Base-by-base conservation (phyloP, 2,797 vertebrate genomes). In the Gymnothorax reevesii region DNA sequence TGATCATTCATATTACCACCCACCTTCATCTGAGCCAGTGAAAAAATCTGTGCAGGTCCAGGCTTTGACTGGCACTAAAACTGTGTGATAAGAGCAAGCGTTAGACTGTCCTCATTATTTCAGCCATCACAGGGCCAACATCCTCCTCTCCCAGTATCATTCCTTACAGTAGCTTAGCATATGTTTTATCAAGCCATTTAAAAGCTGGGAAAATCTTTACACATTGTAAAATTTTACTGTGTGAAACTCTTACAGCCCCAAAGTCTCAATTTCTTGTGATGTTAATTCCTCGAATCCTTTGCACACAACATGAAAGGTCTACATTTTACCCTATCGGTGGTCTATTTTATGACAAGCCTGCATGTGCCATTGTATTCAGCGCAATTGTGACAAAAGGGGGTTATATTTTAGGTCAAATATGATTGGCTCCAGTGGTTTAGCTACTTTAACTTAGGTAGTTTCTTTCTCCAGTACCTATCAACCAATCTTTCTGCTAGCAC, bases 121-220 rank as follows among this genome's bases (percentile, higher is more conserved):
- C 33, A 49, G 7, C 7, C 20, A 20, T n/a, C 22, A 20, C 77
- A 2, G 77, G 22, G 49, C 52, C 7, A 9, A 2, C 1, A 27
- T 54, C 3, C n/a, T 15, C 77, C 22, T 10, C 2, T 10, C 15
- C 8, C 77, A 54, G 42, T 52, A 9, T 42, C 71, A 3, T 73
- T 73, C 77, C 77, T 6, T n/a, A 22, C 77, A 22, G 5, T 22
- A 55, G 49, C 52, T 49, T 17, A 42, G 25, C 77, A 20, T 55
- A 12, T 8, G 77, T 55, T 55, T 80, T 49, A n/a, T 55, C 52
- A 80, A 80, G 77, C 55, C 10, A 80, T 80, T 80, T 54, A 80
- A 54, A 80, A 55, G 77, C 52, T 20, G 0, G 77, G 77, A 15
- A 12, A 0, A 22, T 55, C 17, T 54, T 54, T 80, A 20, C 22